Evolutionary conservation across 2,888 invertebrate genomes (phyloP), one percentile per base, ranked within the genome.

Genomic region (Antitype chi): DNA sequence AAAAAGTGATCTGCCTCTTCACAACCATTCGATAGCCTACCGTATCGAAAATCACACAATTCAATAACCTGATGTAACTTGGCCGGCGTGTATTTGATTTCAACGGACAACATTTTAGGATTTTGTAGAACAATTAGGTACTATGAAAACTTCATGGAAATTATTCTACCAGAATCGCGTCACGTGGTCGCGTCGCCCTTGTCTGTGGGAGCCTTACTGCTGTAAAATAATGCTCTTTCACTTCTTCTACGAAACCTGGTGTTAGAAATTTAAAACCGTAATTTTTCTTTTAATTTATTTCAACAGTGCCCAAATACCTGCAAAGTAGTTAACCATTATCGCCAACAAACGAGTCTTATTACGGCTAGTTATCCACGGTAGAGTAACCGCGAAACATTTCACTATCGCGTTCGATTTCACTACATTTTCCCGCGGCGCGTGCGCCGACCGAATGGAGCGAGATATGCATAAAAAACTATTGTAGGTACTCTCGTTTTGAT

Each of bases 381-480:
- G 87, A 87, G 84, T 86, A 80, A 78, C 49, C 70, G 66, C 76
- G 69, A 80, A 85, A 90, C 89, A 92, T 93, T 94, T 93, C 93
- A 91, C 92, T 92, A 85, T 84, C 84, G 87, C 89, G 86, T 92
- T 93, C 91, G 93, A 92, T 94, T 94, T 94, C 91, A 91, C 93
- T 90, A 88, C 88, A 85, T 87, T 87, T 82, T 85, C 84, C 67
- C 60, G 70, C 53, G 62, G 79, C 84, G 85, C 79, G 77, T 82
- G 77, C 81, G 85, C 78, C 47, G 76, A 70, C 64, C 71, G 76
- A 74, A 25, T 43, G 66, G 60, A 69, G 79, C 68, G 68, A 80
- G 79, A 80, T 74, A 71, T 64, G 71, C 59, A 64, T 79, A 73
- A 90, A 86, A 89, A 88, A 87, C 81, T 43, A 84, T 85, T 84